Conservation (phyloP, 2,888 invertebrate species). For the Heteropelma amictum region DNA sequence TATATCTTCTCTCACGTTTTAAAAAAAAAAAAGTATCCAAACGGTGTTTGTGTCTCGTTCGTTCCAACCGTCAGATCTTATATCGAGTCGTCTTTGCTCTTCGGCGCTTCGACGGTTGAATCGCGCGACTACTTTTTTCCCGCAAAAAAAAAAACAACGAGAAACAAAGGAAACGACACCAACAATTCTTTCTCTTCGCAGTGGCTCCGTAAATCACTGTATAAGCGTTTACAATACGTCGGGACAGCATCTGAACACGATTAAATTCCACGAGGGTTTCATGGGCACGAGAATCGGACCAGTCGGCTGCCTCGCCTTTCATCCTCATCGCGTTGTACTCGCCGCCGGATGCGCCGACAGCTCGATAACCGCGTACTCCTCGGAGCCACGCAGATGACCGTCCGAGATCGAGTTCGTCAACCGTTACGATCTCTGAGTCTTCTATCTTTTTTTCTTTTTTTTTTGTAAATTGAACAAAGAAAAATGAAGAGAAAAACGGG, state of each 20-base stretch:
- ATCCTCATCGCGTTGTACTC: slow-evolving; percentile 90
- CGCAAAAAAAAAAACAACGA: too few relatives aligned
- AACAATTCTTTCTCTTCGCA: slow-evolving; percentile 72
- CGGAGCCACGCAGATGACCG: slow-evolving; percentile 85
- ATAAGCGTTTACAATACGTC: slow-evolving; percentile 88
- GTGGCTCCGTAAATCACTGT: slow-evolving; percentile 88
- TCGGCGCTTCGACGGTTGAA: too few relatives aligned
- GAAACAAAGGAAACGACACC: background rate
- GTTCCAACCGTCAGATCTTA: too few relatives aligned
- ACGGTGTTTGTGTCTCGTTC: too few relatives aligned
- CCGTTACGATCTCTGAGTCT: slow-evolving; percentile 62
- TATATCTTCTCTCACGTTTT: too few relatives aligned
- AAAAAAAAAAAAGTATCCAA: too few relatives aligned
- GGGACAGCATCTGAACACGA: slow-evolving; percentile 86
- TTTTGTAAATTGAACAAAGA: background rate
- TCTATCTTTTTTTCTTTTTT: too few relatives aligned
- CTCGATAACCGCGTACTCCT: slow-evolving; percentile 89
- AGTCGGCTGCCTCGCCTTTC: slow-evolving; percentile 93
- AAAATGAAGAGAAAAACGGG: background rate
- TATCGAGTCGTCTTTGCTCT: too few relatives aligned
- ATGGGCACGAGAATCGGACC: slow-evolving; percentile 91
- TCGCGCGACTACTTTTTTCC: too few relatives aligned
- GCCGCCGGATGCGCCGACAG: slow-evolving; percentile 93
- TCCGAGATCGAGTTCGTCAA: slow-evolving; percentile 71
- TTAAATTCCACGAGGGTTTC: slow-evolving; percentile 95